These are phyloP conservation scores for Miniopterus natalensis DNA, from an alignment of 2,113 vertebrate genomes.

Conservation along the genomic window DNA sequence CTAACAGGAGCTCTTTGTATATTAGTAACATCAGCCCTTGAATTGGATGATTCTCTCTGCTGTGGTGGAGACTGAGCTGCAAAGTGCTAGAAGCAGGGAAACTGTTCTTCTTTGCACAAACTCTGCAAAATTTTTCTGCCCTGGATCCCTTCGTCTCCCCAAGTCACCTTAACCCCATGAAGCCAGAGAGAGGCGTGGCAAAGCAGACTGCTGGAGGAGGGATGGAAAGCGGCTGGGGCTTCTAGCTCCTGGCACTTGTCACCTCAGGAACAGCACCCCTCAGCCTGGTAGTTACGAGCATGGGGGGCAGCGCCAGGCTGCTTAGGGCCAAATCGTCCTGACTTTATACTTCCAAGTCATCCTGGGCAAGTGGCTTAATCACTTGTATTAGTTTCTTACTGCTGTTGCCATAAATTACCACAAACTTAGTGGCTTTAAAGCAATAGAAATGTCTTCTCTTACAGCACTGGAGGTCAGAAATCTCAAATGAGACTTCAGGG, in stretches of 20 bases:
- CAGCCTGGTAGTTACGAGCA: rapidly evolving
- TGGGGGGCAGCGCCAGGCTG: neutral
- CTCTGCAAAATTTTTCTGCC: neutral
- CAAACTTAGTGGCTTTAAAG: neutral
- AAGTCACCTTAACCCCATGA: neutral
- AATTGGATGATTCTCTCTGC: neutral
- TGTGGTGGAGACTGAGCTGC: neutral
- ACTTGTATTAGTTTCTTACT: neutral
- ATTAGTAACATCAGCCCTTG: neutral
- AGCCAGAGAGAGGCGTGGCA: neutral
- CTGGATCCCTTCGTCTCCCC: neutral
- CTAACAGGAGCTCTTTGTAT: neutral
- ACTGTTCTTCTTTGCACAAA: neutral
- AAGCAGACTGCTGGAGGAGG: neutral
- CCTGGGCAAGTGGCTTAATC: neutral
- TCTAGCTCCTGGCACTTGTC: neutral
- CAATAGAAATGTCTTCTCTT: neutral
- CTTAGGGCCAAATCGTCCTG: neutral
- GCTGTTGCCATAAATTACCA: neutral
- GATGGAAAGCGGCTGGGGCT: neutral
- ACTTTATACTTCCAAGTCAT: neutral
- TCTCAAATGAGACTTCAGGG: neutral
- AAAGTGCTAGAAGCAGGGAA: neutral
- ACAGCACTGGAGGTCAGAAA: neutral
- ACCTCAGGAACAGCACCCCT: neutral